Conservation (phyloP, 1,140 invertebrate species). For the Manduca sexta region DNA sequence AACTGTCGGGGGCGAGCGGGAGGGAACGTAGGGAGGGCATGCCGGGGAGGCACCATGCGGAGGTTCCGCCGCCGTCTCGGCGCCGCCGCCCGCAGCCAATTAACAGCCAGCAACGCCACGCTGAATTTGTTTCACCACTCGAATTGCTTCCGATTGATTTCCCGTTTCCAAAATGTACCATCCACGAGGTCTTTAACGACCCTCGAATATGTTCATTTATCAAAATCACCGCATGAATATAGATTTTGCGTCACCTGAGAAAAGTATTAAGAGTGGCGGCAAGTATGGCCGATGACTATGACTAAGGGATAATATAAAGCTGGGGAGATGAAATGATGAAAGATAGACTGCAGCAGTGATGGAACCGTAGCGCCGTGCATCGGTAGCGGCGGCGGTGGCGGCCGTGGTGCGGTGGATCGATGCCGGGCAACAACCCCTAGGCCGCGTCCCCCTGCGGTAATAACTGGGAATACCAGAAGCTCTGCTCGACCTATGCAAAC, state of each 20-base stretch:
- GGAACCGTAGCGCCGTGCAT: conserved; percentile 56
- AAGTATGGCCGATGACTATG: neutral
- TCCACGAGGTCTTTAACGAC: conserved; percentile 12
- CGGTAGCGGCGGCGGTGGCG: conserved; percentile 42
- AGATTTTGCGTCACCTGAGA: too few relatives aligned
- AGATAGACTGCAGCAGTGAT: conserved; percentile 44
- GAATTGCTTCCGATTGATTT: conserved; percentile 70
- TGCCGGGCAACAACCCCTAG: conserved; percentile 63
- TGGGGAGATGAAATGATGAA: conserved; percentile 11
- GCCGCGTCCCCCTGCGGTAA: conserved; percentile 54
- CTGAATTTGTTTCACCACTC: conserved; percentile 68
- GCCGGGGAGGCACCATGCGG: conserved; percentile 54
- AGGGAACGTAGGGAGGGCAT: conserved; percentile 32
- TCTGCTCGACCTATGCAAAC: conserved; percentile 34
- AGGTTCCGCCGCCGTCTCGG: conserved; percentile 70
- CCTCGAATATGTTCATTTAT: neutral
- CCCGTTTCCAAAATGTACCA: conserved; percentile 24
- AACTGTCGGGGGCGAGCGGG: conserved; percentile 37
- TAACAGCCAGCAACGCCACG: conserved; percentile 65
- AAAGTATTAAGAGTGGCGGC: too few relatives aligned
- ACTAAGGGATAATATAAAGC: neutral
- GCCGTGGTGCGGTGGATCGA: conserved; percentile 55
- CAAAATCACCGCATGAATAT: neutral
- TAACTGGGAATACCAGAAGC: conserved; percentile 66
- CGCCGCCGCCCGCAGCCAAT: conserved; percentile 71